phyloP scores from a whole-genome alignment of 2,797 vertebrate species.

The Sebastes vulpes region DNA sequence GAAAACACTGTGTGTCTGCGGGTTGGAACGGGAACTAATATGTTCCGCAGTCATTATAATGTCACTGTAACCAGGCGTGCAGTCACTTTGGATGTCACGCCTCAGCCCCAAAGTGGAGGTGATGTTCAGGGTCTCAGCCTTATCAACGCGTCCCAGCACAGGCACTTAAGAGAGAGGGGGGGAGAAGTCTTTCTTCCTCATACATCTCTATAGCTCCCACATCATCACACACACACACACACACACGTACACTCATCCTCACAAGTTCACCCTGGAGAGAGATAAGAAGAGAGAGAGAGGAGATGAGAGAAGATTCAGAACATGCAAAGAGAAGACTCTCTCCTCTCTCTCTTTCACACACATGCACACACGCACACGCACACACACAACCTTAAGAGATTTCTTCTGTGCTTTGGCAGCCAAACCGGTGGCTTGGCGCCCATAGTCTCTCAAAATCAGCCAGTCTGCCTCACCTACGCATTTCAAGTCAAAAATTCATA shows the following conservation, averaged over 20 bases:
- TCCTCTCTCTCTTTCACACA: not conserved
- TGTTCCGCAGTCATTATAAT: conserved; percentile 36
- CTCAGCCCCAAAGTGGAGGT: conserved; percentile 56
- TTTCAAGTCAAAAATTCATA: conserved; percentile 79
- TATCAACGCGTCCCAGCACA: conserved; percentile 68
- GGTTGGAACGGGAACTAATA: conserved; percentile 32
- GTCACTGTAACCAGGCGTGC: conserved; percentile 25
- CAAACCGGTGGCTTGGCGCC: conserved; percentile 63
- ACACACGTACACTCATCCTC: conserved; percentile 22
- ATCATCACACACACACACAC: conserved; percentile 23
- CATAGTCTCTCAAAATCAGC: conserved; percentile 63
- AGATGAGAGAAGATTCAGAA: conserved; percentile 57
- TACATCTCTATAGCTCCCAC: conserved; percentile 43
- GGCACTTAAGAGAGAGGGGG: conserved; percentile 17
- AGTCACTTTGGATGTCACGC: conserved; percentile 65
- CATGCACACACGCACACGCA: not conserved
- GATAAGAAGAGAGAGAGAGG: conserved; percentile 42
- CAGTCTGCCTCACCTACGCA: conserved; percentile 77
- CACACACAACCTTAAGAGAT: conserved; percentile 33
- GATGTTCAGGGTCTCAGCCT: conserved; percentile 48
- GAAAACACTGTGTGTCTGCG: conserved; percentile 9
- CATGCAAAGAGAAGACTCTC: conserved; percentile 22
- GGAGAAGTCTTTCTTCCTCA: conserved; percentile 8
- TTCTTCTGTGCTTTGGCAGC: conserved; percentile 61
- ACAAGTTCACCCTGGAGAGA: conserved; percentile 57